Evolutionary conservation across 2,888 invertebrate species (phyloP).

Genomic region (Toxonevra muliebris): DNA sequence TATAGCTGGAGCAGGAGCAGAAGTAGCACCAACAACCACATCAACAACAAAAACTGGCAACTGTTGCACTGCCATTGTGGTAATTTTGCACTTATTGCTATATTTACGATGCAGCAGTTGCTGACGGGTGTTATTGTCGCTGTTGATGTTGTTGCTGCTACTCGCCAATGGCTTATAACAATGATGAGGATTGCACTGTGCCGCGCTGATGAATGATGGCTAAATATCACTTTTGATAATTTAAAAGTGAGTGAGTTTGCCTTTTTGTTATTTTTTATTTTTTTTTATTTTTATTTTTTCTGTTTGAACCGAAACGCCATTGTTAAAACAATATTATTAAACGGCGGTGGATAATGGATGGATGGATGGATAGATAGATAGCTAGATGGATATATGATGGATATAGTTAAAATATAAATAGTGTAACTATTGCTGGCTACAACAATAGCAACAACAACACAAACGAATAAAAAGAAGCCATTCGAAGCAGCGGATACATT

Average conservation of each 20-base stretch:
- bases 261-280: too few relatives aligned
- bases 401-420: constrained; percentile 31
- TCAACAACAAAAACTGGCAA: neutral
- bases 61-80: neutral
- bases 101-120: neutral
- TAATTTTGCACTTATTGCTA: neutral
- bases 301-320: constrained; percentile 8
- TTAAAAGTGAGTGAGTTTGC: constrained; percentile 38
- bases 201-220: constrained; percentile 38
- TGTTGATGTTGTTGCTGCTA: constrained; percentile 1
- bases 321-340: constrained; percentile 50
- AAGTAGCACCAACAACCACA: constrained; percentile 1
- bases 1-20: neutral
- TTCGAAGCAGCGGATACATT: constrained; percentile 27
- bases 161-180: neutral
- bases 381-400: constrained; percentile 32
- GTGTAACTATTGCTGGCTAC: constrained; percentile 34
- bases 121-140: neutral
- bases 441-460: constrained; percentile 37
- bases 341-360: constrained; percentile 53
- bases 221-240: constrained; percentile 43
- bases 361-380: constrained; percentile 26
- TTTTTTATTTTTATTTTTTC: neutral
- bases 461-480: constrained; percentile 24
- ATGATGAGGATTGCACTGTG: neutral